phyloP scores from a whole-genome alignment of 2,888 invertebrate species.

The Ennomos fuscantarius region DNA sequence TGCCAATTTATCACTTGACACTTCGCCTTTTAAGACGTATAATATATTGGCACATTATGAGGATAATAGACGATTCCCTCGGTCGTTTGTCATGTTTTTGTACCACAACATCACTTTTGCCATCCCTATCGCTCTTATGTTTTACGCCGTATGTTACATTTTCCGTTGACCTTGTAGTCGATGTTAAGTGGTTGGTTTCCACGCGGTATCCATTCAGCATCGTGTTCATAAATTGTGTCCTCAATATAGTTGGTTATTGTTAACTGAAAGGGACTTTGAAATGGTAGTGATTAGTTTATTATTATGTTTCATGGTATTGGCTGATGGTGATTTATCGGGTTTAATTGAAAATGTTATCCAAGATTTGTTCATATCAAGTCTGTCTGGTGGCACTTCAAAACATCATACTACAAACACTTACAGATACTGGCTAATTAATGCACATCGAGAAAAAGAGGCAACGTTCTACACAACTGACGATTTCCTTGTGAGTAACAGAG shows the following conservation, averaged over 20 bases:
- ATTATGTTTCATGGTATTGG: slow-evolving; percentile 48
- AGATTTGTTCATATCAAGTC: no score
- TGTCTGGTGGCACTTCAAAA: no score
- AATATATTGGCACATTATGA: slow-evolving; percentile 81
- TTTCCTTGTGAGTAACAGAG: no score
- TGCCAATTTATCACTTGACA: slow-evolving; percentile 72
- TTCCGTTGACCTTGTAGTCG: slow-evolving; percentile 1
- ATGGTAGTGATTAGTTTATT: slow-evolving; percentile 51
- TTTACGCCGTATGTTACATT: slow-evolving; percentile 22
- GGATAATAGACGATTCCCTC: slow-evolving; percentile 75
- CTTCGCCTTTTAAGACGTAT: slow-evolving; percentile 72
- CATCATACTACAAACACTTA: no score
- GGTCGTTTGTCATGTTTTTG: slow-evolving; percentile 76
- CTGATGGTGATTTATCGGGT: slow-evolving; percentile 40
- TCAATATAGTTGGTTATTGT: slow-evolving; percentile 57
- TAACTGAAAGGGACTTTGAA: slow-evolving; percentile 49
- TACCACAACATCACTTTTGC: slow-evolving; percentile 38
- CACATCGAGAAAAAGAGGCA: no score
- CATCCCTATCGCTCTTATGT: slow-evolving; percentile 20
- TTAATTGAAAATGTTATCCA: slow-evolving; percentile 9
- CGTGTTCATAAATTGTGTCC: slow-evolving; percentile 63
- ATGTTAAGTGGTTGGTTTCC: slow-evolving; percentile 31
- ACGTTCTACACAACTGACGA: no score
- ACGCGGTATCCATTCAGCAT: slow-evolving; percentile 49
- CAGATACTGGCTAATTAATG: no score